Base-by-base conservation (phyloP, 2,113 vertebrate genomes). In the Callipepla californica region DNA sequence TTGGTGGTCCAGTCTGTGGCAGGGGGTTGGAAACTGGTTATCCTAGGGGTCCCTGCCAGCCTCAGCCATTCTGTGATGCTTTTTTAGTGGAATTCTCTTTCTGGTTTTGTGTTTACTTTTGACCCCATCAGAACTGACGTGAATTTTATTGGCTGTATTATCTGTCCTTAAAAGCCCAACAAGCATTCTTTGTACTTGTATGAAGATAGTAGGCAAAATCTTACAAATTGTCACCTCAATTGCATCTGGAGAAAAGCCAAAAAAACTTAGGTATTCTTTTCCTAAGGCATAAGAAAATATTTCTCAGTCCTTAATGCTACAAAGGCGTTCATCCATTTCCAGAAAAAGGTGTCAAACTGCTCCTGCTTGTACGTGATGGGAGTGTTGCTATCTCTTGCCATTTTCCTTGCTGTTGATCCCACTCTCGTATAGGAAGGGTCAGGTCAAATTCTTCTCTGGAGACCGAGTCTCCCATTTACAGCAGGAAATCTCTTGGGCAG, bases 271-370 rank as follows among this genome's bases (percentile, higher is more conserved):
- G 42, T 32, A 48, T 77, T 51, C 76, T 51, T 79, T 85, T 77
- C 7, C 44, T 67, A 42, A 79, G 62, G 38, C 72, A 16, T 75
- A 91, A 63, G 69, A 91, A 69, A 34, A 9, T 85, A 90, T 80
- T 25, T 4, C 75, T 55, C 10, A 14, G 58, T 88, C 92, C 80
- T 77, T 84, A 94, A 75, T 57, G 21, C 44, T 83, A 11, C 78
- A 78, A 92, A 95, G 95, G 93, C 88, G 90, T 89, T 91, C 86
- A 81, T 96, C 93, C 94, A 36, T 94, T 86, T 94, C 78, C 70
- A 93, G 70, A 53, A 87, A 90, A 93, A 85, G 40, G 65, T 72
- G 87, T 89, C 85, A 76, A 58, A 79, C 82, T 20, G 36, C 78
- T 82, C 85, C 81, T 90, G 77, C 89, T 93, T 83, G 10, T 73